Base-by-base conservation (phyloP, 2,113 vertebrate species). In the Myocastor coypus region DNA sequence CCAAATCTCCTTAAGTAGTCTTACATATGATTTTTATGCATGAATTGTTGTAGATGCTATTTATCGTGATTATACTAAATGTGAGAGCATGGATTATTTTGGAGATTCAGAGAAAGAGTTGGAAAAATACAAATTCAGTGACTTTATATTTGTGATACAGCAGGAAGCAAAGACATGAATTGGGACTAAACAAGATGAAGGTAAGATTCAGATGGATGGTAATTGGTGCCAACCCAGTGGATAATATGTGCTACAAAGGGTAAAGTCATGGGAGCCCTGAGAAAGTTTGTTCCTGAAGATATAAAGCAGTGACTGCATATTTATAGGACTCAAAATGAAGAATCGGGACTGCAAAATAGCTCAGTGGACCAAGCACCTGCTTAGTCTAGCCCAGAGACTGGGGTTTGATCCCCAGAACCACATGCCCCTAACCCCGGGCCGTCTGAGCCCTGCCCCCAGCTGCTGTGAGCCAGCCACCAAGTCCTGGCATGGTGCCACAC, bases 1-100 rank as follows among this genome's bases (percentile, higher is more conserved):
- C 19, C 73, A 85, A 14, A 89, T 94, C 94, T 92, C 59, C 24
- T n/a, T 73, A 26, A 86, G 7, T 87, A 95, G 68, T 52, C 28
- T 89, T 30, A 77, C 11, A 30, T 28, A 0, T 32, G 86, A 61
- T 77, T 94, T 81, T 96, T 94, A 61, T 85, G 30, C 30, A 46
- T 89, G n/a, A 32, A 57, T 19, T 89, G 50, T 83, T 73, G 8
- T 19, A 91, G 7, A 80, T 80, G 20, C 19, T 82, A 83, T 71
- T 85, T 63, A 75, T 13, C 84, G 26, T 12, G 0, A 30, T 86
- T 91, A 10, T 28, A 46, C 92, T 95, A 81, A 88, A 9, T 46
- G 0, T 85, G 52, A 81, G 40, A 30, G 40, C 24, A 7, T 28
- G 82, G 17, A 52, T 61, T 81, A 37, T 4, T 96, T 77, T 63